These are phyloP conservation scores for Orthonevra nobilis DNA, from an alignment of 2,888 invertebrate genomes.

Conservation along the genomic window DNA sequence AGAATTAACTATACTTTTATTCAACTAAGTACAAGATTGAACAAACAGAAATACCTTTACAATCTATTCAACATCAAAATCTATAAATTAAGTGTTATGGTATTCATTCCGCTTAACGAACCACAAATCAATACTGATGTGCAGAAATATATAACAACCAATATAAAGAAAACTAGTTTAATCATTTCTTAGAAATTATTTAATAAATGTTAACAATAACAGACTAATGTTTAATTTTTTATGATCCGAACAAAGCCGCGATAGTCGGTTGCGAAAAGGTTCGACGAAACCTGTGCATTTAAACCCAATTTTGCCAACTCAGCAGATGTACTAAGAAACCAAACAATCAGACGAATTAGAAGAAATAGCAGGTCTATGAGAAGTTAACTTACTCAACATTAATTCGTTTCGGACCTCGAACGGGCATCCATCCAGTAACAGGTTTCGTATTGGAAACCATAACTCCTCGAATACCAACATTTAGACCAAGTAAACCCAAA, in stretches of 20 bases:
- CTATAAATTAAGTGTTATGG: constrained; percentile 49
- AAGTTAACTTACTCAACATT: constrained; percentile 47
- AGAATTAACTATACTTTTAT: constrained; percentile 17
- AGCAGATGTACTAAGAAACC: constrained; percentile 9
- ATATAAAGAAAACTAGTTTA: constrained; percentile 26
- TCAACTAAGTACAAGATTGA: not conserved
- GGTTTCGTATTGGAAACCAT: constrained; percentile 87
- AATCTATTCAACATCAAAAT: not conserved
- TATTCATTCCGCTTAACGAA: constrained; percentile 21
- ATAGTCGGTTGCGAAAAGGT: constrained; percentile 51
- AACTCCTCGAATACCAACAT: constrained; percentile 84
- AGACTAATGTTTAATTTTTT: constrained; percentile 28
- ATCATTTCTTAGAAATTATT: constrained; percentile 47
- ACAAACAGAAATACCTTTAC: constrained; percentile 8
- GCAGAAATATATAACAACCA: constrained; percentile 47
- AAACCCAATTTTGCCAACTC: constrained; percentile 27
- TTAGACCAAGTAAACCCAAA: constrained; percentile 82
- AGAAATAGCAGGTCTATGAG: no score
- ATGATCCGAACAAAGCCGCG: constrained; percentile 49
- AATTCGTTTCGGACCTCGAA: constrained; percentile 81
- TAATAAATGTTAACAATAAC: constrained; percentile 49
- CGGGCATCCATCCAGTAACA: constrained; percentile 87
- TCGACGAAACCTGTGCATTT: constrained; percentile 23
- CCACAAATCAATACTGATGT: constrained; percentile 35
- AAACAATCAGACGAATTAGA: no score